Conservation (phyloP, 2,888 invertebrate genomes). For the Ceriagrion tenellum region DNA sequence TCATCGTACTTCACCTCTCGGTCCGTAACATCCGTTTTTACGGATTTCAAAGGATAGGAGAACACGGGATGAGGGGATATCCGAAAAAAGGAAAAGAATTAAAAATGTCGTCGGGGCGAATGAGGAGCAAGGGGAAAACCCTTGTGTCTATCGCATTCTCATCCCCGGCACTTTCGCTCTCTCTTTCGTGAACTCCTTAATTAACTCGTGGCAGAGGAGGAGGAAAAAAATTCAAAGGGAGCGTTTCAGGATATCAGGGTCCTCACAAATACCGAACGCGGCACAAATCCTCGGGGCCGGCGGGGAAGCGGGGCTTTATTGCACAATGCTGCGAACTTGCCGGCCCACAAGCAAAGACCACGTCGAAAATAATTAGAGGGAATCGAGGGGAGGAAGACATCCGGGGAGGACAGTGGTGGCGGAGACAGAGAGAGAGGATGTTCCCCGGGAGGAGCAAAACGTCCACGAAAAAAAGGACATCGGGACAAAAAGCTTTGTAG, state of each 20-base stretch:
- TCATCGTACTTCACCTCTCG: no score
- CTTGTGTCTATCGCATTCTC: background rate
- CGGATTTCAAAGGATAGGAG: no score
- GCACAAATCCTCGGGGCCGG: background rate
- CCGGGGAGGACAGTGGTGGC: background rate
- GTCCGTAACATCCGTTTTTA: no score
- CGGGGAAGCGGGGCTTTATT: background rate
- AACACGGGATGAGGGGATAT: background rate
- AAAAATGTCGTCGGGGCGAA: background rate
- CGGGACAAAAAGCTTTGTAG: background rate
- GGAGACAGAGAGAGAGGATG: background rate
- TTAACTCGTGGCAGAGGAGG: background rate
- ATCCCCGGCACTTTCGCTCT: background rate
- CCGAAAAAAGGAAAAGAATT: background rate
- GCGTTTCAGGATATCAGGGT: background rate
- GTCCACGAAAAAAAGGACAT: background rate
- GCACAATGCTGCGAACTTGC: background rate
- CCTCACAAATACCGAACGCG: background rate
- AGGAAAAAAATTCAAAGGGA: background rate
- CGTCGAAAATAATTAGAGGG: background rate
- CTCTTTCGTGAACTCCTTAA: background rate
- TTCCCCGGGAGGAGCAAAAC: background rate
- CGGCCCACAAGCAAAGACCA: background rate
- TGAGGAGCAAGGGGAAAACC: background rate
- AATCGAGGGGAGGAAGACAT: background rate